Evolutionary conservation across 2,888 invertebrate genomes (phyloP), one percentile per base, ranked within the genome.

Genomic region (Eilema griseolum): DNA sequence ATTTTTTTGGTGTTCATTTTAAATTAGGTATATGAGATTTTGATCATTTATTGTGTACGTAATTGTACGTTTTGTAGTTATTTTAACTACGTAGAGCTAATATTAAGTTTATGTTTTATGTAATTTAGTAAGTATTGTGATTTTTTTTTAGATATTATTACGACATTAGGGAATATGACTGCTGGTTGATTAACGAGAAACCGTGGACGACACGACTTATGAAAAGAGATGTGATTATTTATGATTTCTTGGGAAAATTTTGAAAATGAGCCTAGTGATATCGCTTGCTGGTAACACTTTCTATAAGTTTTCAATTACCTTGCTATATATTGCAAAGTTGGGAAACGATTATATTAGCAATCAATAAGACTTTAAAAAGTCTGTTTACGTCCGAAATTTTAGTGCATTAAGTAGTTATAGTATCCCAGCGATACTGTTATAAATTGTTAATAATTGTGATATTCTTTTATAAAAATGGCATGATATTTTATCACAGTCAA

Each of bases 381-480:
- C 60, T 33, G 11, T 71, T 76, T 75, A 74, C 72, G 74, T 81
- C 79, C 77, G 61, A 72, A 76, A 76, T 59, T 23, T 69, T 73
- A 57, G 61, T 71, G 60, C 66, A 73, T 67, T 69, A 76, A 59
- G 69, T 73, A 74, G 66, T 46, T 12, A 8, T 3, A 66, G 72
- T 66, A 69, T 67, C 71, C 73, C 69, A 71, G 76, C n/a, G 31
- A 74, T 60, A 76, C 62, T 70, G 67, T 78, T 76, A 64, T 75
- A 73, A 33, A 70, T 46, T 77, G 33, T 63, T 66, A 77, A 61
- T 70, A 46, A 70, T 76, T 83, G 82, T 83, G 82, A 82, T 83
- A 81, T 81, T 83, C 73, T 75, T 79, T 82, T 69, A 76, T 75
- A 75, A 72, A 81, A 62, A 33, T 67, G 41, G 41, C 59, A n/a